Evolutionary conservation across 2,797 vertebrate species (phyloP), one percentile per base, ranked within the genome.

Genomic region (Chelonia mydas): DNA sequence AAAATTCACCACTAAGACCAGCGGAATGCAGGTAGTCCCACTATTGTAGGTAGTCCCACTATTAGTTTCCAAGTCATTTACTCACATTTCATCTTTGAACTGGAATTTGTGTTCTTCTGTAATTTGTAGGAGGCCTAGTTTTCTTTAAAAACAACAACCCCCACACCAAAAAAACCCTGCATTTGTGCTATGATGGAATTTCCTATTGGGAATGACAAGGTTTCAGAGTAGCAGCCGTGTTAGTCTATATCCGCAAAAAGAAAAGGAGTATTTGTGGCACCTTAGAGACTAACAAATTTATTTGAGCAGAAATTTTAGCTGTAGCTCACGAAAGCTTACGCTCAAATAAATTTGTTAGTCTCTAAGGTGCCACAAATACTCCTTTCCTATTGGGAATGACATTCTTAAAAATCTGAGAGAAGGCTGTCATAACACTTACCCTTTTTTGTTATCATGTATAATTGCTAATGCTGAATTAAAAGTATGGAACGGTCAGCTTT

Each of bases 111-210:
- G 17, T 50, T 31, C 55, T 68, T 55, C 85, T 53, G 41, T n/a
- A 25, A 61, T 27, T 49, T 0, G 0, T 0, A 0, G 15, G 49
- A n/a, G 0, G 0, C 37, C 45, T 92, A 13, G 59, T 76, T 11
- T 50, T 50, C 53, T 79, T 8, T 41, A 2, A 23, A 37, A 68
- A 55, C 11, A 54, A 21, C 8, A 27, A 55, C 41, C 41, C 41
- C 41, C 41, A 61, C 15, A 28, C 33, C 33, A 31, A 3, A 49
- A 84, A 92, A 55, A 55, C 3, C 21, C 54, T 27, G 31, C 1
- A 11, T 10, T 37, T 0, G 0, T 59, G 81, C 41, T 5, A 19
- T 77, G 25, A 17, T 49, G 45, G 74, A 49, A 49, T 59, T 27
- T 77, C 37, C 86, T 19, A 16, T 19, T 47, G 76, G 25, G 55